Evolutionary conservation across 2,888 invertebrate species (phyloP).

Genomic region (Apodemia mormo): DNA sequence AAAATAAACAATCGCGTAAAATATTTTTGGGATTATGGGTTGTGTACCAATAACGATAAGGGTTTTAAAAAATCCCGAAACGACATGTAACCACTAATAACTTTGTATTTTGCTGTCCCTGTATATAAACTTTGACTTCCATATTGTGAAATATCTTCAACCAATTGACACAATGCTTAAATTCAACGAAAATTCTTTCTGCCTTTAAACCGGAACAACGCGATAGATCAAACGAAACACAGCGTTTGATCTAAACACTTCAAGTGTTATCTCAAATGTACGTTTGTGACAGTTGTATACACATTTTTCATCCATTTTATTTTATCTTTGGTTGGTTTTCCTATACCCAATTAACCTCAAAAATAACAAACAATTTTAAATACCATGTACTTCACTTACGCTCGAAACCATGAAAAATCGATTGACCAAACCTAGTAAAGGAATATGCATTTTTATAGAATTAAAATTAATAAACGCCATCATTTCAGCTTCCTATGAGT

Average conservation of each 20-base stretch:
- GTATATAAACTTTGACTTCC: not conserved
- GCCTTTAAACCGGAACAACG: not conserved
- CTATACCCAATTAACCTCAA: not conserved
- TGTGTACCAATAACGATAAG: no score
- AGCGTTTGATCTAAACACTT: conserved; percentile 6
- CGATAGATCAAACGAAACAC: not conserved
- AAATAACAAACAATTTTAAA: not conserved
- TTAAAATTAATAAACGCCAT: no score
- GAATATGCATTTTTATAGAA: no score
- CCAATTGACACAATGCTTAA: not conserved
- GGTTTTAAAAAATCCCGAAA: no score
- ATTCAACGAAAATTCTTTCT: not conserved
- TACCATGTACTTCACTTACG: not conserved
- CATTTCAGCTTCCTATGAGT: no score
- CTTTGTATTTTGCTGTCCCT: no score
- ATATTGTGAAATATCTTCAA: not conserved
- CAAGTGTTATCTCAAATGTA: not conserved
- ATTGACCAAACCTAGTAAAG: no score
- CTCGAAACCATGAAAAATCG: not conserved
- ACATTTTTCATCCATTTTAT: conserved; percentile 4
- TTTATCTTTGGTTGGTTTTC: not conserved
- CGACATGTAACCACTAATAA: no score
- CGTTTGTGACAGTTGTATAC: conserved; percentile 2
- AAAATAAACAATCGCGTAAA: no score
- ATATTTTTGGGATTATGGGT: no score